A percentile compares a stretch with the other conserved stretches of the same genome.
Conservation (phyloP, 2,113 vertebrate species). For the Mobula hypostoma region DNA sequence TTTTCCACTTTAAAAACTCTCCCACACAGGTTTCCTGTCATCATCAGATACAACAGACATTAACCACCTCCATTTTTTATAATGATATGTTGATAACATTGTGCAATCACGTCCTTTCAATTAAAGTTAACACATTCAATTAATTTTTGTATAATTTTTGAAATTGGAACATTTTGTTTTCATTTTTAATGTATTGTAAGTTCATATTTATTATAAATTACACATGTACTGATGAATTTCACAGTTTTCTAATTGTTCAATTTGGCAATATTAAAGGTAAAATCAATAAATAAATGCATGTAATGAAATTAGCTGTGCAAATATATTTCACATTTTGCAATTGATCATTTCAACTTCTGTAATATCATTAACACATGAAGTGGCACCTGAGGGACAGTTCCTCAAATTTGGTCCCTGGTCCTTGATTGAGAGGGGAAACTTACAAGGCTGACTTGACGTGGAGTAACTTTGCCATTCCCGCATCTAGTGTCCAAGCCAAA, state of each 20-base stretch:
- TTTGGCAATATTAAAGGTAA: background rate
- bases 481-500: too few relatives aligned
- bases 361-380: too few relatives aligned
- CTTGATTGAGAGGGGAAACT: too few relatives aligned
- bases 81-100: too few relatives aligned
- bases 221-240: background rate
- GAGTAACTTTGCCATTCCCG: too few relatives aligned
- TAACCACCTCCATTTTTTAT: too few relatives aligned
- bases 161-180: background rate
- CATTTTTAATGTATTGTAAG: background rate
- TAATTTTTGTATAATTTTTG: background rate
- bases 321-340: background rate
- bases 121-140: background rate
- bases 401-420: too few relatives aligned
- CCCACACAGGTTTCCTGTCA: too few relatives aligned
- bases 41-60: too few relatives aligned
- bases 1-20: too few relatives aligned
- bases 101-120: background rate
- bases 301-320: background rate
- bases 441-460: too few relatives aligned
- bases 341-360: conserved; percentile 20
- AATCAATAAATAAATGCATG: background rate
- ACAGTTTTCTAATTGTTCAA: background rate
- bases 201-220: background rate
- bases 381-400: too few relatives aligned